phyloP scores from a whole-genome alignment of 2,797 vertebrate species.

The Tachyglossus aculeatus region DNA sequence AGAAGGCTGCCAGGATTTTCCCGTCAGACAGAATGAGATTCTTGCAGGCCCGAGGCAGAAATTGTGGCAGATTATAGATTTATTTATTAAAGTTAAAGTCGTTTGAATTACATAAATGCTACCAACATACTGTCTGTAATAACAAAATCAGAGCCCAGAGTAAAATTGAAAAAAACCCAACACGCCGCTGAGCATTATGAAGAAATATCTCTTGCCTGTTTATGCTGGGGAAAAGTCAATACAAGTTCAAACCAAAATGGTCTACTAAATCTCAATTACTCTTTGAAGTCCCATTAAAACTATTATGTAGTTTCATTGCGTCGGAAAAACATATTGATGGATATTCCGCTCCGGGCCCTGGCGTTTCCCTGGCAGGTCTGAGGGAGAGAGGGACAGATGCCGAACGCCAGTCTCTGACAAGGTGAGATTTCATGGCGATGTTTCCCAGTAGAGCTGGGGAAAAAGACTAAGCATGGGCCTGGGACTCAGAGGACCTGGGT shows the following conservation, averaged over 20 bases:
- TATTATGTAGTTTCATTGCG: conserved; percentile 34
- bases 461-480: too few relatives aligned
- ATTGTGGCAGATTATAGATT: conserved; percentile 50
- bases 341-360: conserved; percentile 47
- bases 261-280: conserved; percentile 58
- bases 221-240: conserved; percentile 55
- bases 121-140: conserved; percentile 41
- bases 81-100: conserved; percentile 62
- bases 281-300: conserved; percentile 43
- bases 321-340: conserved; percentile 61
- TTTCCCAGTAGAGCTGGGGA: too few relatives aligned
- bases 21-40: conserved; percentile 56
- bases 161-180: conserved; percentile 22
- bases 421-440: too few relatives aligned
- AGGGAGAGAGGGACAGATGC: too few relatives aligned
- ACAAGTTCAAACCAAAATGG: conserved; percentile 61
- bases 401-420: too few relatives aligned
- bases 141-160: conserved; percentile 40
- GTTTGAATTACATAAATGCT: conserved; percentile 47
- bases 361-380: conserved; percentile 13
- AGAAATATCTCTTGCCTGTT: conserved; percentile 56
- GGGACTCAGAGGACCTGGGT: too few relatives aligned
- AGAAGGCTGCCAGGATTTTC: conserved; percentile 59
- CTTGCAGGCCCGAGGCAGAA: conserved; percentile 47
- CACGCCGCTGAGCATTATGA: conserved; percentile 47